phyloP scores from a whole-genome alignment of 2,113 vertebrate species.

The Rhinoderma darwinii region DNA sequence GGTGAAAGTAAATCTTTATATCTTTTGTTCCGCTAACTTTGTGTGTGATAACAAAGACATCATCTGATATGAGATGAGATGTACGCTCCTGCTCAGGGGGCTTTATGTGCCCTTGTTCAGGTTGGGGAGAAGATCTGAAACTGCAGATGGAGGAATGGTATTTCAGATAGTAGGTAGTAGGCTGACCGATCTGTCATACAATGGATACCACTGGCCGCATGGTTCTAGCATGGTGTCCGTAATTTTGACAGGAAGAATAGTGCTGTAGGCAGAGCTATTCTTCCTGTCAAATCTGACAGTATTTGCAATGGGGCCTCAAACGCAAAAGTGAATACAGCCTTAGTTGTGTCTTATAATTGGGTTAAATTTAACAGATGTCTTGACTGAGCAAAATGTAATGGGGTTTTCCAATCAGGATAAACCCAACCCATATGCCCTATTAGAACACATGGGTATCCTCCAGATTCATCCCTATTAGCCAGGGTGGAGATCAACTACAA shows the following conservation, averaged over 20 bases:
- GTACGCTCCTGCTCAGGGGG: neutral
- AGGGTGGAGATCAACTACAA: neutral
- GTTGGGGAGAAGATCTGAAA: neutral
- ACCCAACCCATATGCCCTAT: too few relatives aligned
- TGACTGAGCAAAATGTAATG: neutral
- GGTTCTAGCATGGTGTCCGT: too few relatives aligned
- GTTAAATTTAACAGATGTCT: neutral
- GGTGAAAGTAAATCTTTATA: constrained; percentile 37
- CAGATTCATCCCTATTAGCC: neutral
- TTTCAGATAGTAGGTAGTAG: neutral
- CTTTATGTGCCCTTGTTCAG: neutral
- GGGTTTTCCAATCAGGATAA: neutral
- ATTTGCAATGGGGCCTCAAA: too few relatives aligned
- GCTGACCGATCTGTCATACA: too few relatives aligned
- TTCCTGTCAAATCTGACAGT: too few relatives aligned
- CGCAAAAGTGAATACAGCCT: too few relatives aligned
- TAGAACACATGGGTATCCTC: neutral
- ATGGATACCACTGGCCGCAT: too few relatives aligned
- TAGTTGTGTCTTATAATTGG: too few relatives aligned
- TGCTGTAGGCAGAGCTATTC: too few relatives aligned
- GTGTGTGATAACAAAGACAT: neutral
- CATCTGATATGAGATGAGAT: neutral
- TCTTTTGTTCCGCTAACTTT: constrained; percentile 40
- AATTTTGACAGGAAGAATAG: too few relatives aligned
- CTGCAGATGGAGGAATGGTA: neutral